These are phyloP conservation scores for Geophilus truncorum DNA, from an alignment of 2,888 invertebrate species.

Conservation along the genomic window DNA sequence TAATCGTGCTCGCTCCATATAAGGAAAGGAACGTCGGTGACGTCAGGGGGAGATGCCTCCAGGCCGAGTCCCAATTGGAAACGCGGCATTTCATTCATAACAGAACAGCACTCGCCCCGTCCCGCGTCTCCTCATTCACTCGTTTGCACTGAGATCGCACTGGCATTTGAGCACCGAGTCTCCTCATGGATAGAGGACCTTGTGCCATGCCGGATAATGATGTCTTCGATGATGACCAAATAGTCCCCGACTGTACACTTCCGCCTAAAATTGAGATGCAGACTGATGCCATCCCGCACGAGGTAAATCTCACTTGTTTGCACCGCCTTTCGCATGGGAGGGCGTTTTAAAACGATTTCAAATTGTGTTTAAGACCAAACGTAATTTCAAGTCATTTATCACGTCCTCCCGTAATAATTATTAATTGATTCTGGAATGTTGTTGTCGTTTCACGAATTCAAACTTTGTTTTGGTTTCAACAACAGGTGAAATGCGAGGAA, in stretches of 20 bases:
- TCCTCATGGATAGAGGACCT: constrained; percentile 36
- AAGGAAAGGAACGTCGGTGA: constrained; percentile 14
- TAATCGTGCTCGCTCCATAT: neutral
- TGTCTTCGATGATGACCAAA: constrained; percentile 38
- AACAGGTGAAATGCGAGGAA: neutral
- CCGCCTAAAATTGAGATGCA: constrained; percentile 33
- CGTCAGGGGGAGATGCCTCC: neutral
- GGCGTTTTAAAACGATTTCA: no score
- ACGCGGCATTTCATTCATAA: constrained; percentile 25
- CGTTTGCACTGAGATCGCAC: neutral
- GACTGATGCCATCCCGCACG: constrained; percentile 19
- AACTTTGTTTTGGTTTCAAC: neutral
- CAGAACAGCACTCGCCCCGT: neutral
- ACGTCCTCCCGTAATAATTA: no score
- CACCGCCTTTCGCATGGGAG: neutral
- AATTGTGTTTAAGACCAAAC: no score
- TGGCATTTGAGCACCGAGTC: neutral
- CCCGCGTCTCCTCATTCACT: constrained; percentile 7
- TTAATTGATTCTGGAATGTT: neutral
- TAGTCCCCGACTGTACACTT: constrained; percentile 37
- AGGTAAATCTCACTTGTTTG: neutral
- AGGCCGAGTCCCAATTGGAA: constrained; percentile 2
- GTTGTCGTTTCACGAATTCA: neutral
- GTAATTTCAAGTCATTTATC: no score
- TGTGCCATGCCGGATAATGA: constrained; percentile 36